These are phyloP conservation scores for Deladenus siricidicola DNA, from an alignment of 2,888 invertebrate genomes.

Conservation along the genomic window DNA sequence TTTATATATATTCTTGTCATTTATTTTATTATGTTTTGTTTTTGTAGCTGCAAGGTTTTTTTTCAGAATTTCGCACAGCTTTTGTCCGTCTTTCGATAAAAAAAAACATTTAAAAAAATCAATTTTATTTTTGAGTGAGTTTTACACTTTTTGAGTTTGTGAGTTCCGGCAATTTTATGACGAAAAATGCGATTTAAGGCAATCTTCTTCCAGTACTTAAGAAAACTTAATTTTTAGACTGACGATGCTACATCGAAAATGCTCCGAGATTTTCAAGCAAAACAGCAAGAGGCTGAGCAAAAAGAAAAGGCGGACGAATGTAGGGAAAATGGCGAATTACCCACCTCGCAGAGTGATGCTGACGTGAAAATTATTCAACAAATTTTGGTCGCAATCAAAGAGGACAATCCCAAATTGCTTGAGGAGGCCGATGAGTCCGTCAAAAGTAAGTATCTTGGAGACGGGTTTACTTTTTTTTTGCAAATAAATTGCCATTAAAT, in stretches of 20 bases:
- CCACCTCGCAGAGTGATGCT: too few species aligned
- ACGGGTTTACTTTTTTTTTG: too few species aligned
- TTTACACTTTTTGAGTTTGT: too few species aligned
- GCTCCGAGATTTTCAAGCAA: slow-evolving; percentile 6
- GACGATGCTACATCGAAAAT: slow-evolving; percentile 16
- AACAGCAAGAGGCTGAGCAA: not conserved
- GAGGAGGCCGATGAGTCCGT: not conserved
- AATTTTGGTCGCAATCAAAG: slow-evolving; percentile 8
- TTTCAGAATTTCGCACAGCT: too few species aligned
- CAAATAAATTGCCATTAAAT: too few species aligned
- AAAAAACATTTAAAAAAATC: too few species aligned
- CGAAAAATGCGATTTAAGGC: too few species aligned
- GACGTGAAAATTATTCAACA: not conserved
- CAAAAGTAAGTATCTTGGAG: not conserved
- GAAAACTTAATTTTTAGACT: slow-evolving; percentile 7
- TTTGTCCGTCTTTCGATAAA: too few species aligned
- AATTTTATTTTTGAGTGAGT: too few species aligned
- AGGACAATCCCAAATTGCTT: slow-evolving; percentile 7
- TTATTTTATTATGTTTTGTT: not conserved
- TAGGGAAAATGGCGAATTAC: not conserved
- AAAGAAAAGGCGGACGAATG: not conserved
- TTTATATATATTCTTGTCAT: not conserved
- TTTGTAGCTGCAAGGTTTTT: not conserved
- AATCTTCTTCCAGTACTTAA: too few species aligned
- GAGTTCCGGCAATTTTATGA: too few species aligned